Percentiles rank a stretch among this genome's conserved stretches.
phyloP scores from a whole-genome alignment of 2,113 vertebrate species.

The Sylvia atricapilla region DNA sequence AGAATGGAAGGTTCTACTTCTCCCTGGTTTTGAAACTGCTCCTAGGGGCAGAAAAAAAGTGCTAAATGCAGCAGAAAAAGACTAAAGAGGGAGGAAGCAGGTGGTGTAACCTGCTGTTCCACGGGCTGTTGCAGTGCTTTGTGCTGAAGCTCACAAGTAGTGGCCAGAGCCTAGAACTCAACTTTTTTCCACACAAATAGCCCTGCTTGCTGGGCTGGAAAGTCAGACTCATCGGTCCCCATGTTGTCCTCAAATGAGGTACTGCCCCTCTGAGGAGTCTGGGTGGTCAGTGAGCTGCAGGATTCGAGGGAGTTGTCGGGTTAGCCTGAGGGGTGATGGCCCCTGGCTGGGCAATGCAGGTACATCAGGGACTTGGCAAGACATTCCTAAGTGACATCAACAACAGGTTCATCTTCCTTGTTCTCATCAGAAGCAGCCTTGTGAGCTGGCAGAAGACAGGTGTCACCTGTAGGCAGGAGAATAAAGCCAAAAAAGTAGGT shows the following conservation, averaged over 20 bases:
- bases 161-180: background rate
- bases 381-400: background rate
- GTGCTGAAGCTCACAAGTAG: background rate
- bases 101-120: background rate
- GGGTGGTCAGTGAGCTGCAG: background rate
- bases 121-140: background rate
- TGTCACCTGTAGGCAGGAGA: background rate
- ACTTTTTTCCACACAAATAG: background rate
- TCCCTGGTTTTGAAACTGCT: background rate
- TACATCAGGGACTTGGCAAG: background rate
- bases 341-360: background rate
- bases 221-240: background rate
- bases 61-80: background rate
- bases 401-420: rapidly evolving
- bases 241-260: background rate
- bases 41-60: background rate
- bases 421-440: background rate
- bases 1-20: background rate
- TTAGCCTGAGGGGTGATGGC: background rate
- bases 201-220: background rate
- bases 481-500: background rate
- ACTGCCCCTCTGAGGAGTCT: background rate
- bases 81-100: background rate
- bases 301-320: background rate
- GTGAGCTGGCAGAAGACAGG: background rate